Conservation (phyloP, 2,797 vertebrate genomes). For the Halcyon badia region DNA sequence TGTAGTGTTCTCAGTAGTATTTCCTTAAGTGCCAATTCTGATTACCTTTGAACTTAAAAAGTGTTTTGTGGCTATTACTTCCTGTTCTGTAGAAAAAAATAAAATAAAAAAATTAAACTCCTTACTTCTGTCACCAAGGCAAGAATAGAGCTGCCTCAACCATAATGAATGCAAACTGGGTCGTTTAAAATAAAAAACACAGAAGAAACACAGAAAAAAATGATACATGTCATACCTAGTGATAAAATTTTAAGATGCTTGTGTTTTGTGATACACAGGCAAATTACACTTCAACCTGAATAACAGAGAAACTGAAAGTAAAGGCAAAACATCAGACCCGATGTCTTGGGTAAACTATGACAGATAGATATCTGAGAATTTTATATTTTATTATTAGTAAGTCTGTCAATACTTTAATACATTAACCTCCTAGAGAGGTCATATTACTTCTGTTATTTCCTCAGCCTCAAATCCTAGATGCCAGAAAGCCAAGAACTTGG, state of each 20-base stretch:
- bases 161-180: not conserved
- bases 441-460: not conserved
- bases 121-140: not conserved
- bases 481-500: not conserved
- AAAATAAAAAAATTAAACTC: not conserved
- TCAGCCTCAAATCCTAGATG: not conserved
- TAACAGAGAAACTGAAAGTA: conserved; percentile 18
- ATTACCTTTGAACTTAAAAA: not conserved
- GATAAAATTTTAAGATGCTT: not conserved
- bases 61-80: not conserved
- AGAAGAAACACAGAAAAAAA: not conserved
- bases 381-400: conserved; percentile 53
- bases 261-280: not conserved
- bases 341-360: not conserved
- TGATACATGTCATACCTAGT: rapidly evolving
- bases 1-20: not conserved
- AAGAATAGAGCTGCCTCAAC: not conserved
- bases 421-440: conserved; percentile 21
- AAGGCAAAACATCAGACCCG: not conserved
- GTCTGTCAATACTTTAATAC: conserved; percentile 42
- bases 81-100: not conserved
- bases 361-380: conserved; percentile 14
- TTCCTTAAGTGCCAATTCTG: not conserved
- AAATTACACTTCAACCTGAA: not conserved
- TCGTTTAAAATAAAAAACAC: not conserved